Evolutionary conservation across 2,888 invertebrate genomes (phyloP).

Genomic region (Lasioglossum morio): DNA sequence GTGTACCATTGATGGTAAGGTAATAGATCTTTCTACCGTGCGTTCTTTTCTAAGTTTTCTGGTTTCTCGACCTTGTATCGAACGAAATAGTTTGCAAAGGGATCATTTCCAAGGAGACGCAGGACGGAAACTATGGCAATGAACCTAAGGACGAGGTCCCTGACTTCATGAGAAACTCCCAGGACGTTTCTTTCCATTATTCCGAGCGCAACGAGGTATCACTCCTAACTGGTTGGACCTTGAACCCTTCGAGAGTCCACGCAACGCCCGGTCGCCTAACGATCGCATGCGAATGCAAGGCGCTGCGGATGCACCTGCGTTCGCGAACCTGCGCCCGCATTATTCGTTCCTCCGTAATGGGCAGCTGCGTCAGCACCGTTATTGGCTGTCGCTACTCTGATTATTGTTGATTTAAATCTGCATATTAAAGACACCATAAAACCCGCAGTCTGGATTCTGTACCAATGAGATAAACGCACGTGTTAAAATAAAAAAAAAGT

Average conservation of each 20-base stretch:
- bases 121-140: constrained; percentile 70
- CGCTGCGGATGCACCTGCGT: constrained; percentile 39
- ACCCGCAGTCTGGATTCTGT: too few species aligned
- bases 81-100: background rate
- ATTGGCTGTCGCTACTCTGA: background rate
- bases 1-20: too few species aligned
- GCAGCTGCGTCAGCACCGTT: background rate
- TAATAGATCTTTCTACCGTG: background rate
- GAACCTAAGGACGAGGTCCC: constrained; percentile 74
- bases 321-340: constrained; percentile 36
- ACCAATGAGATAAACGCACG: too few species aligned
- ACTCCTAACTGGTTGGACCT: constrained; percentile 64
- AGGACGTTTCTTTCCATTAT: constrained; percentile 76
- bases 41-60: background rate
- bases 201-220: constrained; percentile 64
- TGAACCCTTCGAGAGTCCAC: constrained; percentile 71
- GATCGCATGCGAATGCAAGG: constrained; percentile 54
- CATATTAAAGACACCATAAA: background rate
- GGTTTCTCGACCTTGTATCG: background rate
- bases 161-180: constrained; percentile 80
- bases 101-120: constrained; percentile 14
- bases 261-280: constrained; percentile 42
- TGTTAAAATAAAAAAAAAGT: too few species aligned
- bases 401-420: background rate
- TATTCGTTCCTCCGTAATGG: background rate